A percentile compares a stretch with the other conserved stretches of the same genome.
Conservation (phyloP, 2,797 vertebrate species). For the Discoglossus pictus region DNA sequence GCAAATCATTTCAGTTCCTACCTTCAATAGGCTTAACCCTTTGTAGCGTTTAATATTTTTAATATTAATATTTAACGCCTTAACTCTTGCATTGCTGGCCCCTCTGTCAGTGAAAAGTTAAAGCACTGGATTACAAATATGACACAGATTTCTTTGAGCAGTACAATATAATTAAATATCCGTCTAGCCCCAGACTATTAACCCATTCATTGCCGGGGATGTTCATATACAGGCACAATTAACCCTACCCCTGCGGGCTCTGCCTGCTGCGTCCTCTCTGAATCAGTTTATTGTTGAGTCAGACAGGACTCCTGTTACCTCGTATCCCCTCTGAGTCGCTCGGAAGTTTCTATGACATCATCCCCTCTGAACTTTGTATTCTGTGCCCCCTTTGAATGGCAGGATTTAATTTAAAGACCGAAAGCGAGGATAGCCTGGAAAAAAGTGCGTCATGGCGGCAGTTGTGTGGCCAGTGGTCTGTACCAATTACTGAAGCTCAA, state of each 20-base stretch:
- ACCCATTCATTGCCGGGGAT: too few relatives aligned
- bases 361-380: slow-evolving; percentile 15
- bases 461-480: slow-evolving; percentile 9
- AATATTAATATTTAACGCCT: too few relatives aligned
- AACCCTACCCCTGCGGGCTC: not conserved
- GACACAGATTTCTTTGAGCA: too few relatives aligned
- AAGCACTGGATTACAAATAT: too few relatives aligned
- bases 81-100: too few relatives aligned
- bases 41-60: too few relatives aligned
- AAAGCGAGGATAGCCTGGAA: slow-evolving; percentile 24
- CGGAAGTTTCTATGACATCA: slow-evolving; percentile 41
- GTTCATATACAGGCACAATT: not conserved
- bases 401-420: slow-evolving; percentile 20
- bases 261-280: slow-evolving; percentile 1
- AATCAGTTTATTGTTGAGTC: slow-evolving; percentile 38
- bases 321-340: slow-evolving; percentile 33
- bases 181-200: too few relatives aligned
- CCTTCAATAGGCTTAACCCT: too few relatives aligned
- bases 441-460: slow-evolving; percentile 3
- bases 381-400: slow-evolving; percentile 28
- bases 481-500: too few relatives aligned
- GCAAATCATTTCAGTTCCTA: too few relatives aligned
- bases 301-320: slow-evolving; percentile 23
- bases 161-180: too few relatives aligned
- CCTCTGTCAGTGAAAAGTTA: too few relatives aligned